phyloP scores from a whole-genome alignment of 2,797 vertebrate species.

The Gymnothorax reevesii region DNA sequence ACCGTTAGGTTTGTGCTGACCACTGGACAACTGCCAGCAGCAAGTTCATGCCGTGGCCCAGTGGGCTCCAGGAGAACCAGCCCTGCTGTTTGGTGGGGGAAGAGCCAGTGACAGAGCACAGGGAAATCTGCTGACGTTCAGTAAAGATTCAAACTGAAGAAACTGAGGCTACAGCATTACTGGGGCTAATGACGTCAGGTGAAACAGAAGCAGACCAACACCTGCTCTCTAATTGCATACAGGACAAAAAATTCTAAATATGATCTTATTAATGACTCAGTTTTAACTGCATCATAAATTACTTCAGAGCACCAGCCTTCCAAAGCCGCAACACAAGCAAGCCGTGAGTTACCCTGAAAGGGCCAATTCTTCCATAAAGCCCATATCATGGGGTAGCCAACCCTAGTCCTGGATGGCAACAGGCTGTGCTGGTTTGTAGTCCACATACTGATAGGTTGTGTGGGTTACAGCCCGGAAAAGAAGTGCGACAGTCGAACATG shows the following conservation, averaged over 20 bases:
- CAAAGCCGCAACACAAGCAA: not conserved
- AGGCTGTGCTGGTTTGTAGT: too few relatives aligned
- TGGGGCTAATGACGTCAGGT: not conserved
- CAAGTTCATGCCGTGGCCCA: not conserved
- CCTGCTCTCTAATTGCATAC: not conserved
- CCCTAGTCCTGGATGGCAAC: too few relatives aligned
- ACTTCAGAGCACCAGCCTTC: not conserved
- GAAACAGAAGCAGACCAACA: not conserved
- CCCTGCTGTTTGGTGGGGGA: not conserved
- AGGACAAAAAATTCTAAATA: not conserved
- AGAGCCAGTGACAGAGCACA: not conserved
- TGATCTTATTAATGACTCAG: not conserved
- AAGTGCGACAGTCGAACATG: too few relatives aligned
- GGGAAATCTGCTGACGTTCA: not conserved
- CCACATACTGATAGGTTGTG: too few relatives aligned
- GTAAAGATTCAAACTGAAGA: not conserved
- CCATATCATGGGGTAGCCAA: too few relatives aligned
- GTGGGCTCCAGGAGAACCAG: not conserved
- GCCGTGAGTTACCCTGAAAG: not conserved
- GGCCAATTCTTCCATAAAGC: not conserved
- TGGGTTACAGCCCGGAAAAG: too few relatives aligned
- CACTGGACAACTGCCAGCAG: not conserved
- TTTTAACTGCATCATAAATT: not conserved
- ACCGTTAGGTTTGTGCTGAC: not conserved
- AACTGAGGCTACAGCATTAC: not conserved